Evolutionary conservation across 2,888 invertebrate genomes (phyloP).

Genomic region (Pachydiplax longipennis): DNA sequence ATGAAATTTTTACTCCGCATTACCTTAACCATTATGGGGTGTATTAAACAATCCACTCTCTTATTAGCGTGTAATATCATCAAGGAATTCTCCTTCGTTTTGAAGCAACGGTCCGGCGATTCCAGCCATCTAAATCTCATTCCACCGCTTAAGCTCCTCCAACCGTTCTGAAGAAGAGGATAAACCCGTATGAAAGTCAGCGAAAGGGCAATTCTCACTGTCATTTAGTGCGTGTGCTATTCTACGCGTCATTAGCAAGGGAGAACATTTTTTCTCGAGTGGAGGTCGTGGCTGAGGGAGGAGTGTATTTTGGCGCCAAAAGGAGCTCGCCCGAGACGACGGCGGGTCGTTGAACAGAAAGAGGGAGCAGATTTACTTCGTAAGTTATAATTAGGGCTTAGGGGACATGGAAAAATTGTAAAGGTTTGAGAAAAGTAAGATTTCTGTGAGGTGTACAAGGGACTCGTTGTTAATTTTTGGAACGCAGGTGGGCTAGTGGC

Average conservation of each 20-base stretch:
- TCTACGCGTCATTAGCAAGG: constrained; percentile 8
- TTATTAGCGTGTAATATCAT: background rate
- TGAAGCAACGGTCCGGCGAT: background rate
- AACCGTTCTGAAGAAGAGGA: background rate
- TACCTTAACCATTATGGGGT: too few relatives aligned
- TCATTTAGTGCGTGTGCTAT: background rate
- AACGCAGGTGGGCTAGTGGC: too few relatives aligned
- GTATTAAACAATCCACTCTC: background rate
- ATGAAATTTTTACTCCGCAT: too few relatives aligned
- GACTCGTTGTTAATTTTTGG: too few relatives aligned
- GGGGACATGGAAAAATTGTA: too few relatives aligned
- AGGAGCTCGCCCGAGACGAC: background rate
- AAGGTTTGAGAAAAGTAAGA: too few relatives aligned
- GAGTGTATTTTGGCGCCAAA: background rate
- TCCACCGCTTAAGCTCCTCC: background rate
- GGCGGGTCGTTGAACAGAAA: background rate
- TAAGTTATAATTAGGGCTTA: too few relatives aligned
- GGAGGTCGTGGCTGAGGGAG: background rate
- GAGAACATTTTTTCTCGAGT: background rate
- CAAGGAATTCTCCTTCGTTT: background rate
- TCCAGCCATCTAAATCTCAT: background rate
- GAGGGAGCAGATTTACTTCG: too few relatives aligned
- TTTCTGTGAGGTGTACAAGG: too few relatives aligned
- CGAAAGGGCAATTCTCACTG: background rate
- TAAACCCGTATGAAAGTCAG: background rate